A percentile compares a stretch with the other conserved stretches of the same genome.
These are phyloP conservation scores for Tachypleus tridentatus DNA, from an alignment of 1,140 invertebrate genomes.

Conservation along the genomic window DNA sequence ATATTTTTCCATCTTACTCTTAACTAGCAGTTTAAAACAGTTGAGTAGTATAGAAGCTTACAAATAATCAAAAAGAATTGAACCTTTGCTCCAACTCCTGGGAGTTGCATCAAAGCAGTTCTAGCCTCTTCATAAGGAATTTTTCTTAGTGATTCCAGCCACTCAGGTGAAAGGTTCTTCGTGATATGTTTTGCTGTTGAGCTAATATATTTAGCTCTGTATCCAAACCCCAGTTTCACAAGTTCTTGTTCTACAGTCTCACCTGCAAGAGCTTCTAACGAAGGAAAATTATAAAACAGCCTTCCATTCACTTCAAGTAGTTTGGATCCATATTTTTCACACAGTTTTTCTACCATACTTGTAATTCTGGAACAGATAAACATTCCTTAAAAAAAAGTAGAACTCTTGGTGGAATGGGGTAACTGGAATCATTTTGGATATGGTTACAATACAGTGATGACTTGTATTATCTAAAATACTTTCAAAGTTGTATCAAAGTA, in stretches of 20 bases:
- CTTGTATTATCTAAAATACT: no score
- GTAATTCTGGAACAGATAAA: conserved; percentile 51
- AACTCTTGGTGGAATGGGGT: no score
- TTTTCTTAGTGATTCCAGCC: conserved; percentile 54
- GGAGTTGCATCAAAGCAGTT: conserved; percentile 55
- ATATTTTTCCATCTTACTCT: no score
- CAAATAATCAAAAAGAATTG: no score
- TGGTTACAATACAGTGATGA: no score
- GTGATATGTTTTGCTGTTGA: conserved; percentile 54
- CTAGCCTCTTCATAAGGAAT: conserved; percentile 59
- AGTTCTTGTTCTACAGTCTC: conserved; percentile 53
- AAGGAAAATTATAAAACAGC: conserved; percentile 68
- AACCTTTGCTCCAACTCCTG: conserved; percentile 57
- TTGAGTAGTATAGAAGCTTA: no score
- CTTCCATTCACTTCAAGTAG: conserved; percentile 52
- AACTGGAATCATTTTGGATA: no score
- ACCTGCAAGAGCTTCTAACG: conserved; percentile 47
- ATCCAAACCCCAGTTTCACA: conserved; percentile 74
- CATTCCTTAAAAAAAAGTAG: no score
- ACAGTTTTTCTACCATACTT: conserved; percentile 83
- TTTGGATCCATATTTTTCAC: conserved; percentile 61
- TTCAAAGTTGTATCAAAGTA: no score
- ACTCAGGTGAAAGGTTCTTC: conserved; percentile 50
- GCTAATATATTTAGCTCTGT: conserved; percentile 74
- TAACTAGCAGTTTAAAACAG: no score